Conservation (phyloP, 2,797 vertebrate genomes). For the Sparidentex hasta region DNA sequence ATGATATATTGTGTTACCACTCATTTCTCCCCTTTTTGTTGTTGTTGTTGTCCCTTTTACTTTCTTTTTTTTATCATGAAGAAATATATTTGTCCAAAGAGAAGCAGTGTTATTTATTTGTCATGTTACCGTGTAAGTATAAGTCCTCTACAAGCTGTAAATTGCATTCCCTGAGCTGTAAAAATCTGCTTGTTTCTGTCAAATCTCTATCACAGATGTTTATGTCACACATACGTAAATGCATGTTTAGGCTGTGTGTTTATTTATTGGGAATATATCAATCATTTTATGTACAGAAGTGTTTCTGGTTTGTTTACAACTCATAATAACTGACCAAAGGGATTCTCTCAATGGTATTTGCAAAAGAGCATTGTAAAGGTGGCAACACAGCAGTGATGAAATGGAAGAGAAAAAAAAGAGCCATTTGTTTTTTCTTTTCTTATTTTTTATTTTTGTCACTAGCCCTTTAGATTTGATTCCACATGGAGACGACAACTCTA, state of each 20-base stretch:
- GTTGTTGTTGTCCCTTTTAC: constrained; percentile 69
- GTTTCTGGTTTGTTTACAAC: constrained; percentile 97
- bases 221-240: constrained; percentile 90
- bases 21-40: constrained; percentile 73
- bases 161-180: constrained; percentile 95
- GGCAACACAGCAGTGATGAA: constrained; percentile 76
- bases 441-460: constrained; percentile 14
- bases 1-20: constrained; percentile 88
- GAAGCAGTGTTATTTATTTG: constrained; percentile 99
- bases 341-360: constrained; percentile 87
- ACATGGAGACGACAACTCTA: constrained; percentile 45
- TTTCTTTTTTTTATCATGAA: constrained; percentile 89
- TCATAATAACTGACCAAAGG: constrained; percentile 97
- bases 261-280: constrained; percentile 98
- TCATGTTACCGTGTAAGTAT: constrained; percentile 95
- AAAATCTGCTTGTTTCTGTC: constrained; percentile 89
- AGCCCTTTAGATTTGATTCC: constrained; percentile 66
- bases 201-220: constrained; percentile 90
- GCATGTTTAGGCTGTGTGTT: constrained; percentile 95
- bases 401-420: constrained; percentile 76
- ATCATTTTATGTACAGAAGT: constrained; percentile 92
- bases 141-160: constrained; percentile 94
- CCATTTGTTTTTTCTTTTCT: constrained; percentile 76
- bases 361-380: constrained; percentile 76
- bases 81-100: constrained; percentile 99